Evolutionary conservation across 2,888 invertebrate species (phyloP).

Genomic region (Bedellia somnulentella): DNA sequence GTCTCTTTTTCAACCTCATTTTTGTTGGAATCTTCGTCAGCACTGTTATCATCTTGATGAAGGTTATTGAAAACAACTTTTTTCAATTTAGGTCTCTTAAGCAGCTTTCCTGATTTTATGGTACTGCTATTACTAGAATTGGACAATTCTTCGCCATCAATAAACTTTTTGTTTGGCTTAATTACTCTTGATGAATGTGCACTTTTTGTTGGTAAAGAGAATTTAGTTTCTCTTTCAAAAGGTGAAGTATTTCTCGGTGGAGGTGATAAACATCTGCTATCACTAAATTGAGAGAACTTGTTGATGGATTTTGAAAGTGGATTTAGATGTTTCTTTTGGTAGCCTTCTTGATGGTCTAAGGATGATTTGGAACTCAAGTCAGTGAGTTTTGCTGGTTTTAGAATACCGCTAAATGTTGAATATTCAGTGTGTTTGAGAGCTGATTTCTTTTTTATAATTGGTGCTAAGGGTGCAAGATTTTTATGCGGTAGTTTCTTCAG

Average conservation of each 20-base stretch:
- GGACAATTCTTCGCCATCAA: slow-evolving; percentile 65
- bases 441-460: slow-evolving; percentile 67
- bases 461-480: slow-evolving; percentile 62
- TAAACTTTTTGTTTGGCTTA: slow-evolving; percentile 84
- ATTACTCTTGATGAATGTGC: slow-evolving; percentile 84
- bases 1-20: slow-evolving; percentile 36
- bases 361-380: slow-evolving; percentile 63
- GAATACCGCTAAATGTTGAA: slow-evolving; percentile 60
- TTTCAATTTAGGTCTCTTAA: slow-evolving; percentile 53
- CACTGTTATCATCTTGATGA: slow-evolving; percentile 28
- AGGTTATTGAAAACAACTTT: slow-evolving; percentile 46
- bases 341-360: slow-evolving; percentile 49
- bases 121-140: slow-evolving; percentile 18
- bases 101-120: slow-evolving; percentile 37
- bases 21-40: slow-evolving; percentile 29
- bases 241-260: slow-evolving; percentile 43
- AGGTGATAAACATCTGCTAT: slow-evolving; percentile 45
- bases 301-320: slow-evolving; percentile 48
- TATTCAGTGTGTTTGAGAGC: slow-evolving; percentile 57
- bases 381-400: slow-evolving; percentile 65
- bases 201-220: slow-evolving; percentile 80
- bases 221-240: slow-evolving; percentile 39
- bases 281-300: slow-evolving; percentile 48
- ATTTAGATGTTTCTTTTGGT: slow-evolving; percentile 45
- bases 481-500: slow-evolving; percentile 60